Evolutionary conservation across 2,888 invertebrate genomes (phyloP), one percentile per base, ranked within the genome.

Genomic region (Machimus rusticus): DNA sequence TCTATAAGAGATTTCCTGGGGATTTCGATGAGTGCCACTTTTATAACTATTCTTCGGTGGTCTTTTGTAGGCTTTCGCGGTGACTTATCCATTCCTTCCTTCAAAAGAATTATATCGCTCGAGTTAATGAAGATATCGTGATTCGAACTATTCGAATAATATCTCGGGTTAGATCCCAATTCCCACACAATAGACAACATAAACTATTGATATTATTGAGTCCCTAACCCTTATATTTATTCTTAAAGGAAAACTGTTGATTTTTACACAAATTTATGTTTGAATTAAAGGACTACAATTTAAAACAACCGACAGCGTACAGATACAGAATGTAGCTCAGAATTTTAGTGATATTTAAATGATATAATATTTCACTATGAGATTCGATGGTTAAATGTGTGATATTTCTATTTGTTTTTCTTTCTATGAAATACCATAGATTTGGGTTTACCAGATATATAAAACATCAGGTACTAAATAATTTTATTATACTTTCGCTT

Each of bases 51-150:
- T 39, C 78, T 43, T 43, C 19, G 78, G 39, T 43, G 43, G 78
- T 43, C 78, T 23, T 39, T 78, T 78, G 78, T 39, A 23, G 23
- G 16, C 8, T 34, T 78, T 78, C 37, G 23, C 5, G 37, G 78
- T 78, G 78, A 23, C 12, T 23, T 28, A 19, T 78, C 19, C 39
- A 46, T 78, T 78, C 12, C 19, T 39, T 39, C 12, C 19, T n/a
- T 78, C n/a, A 78, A 43, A 37, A 66, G 34, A 34, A 76, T 19
- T 46, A 43, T 8, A 23, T 23, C 37, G 23, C 8, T 12, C 23
- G 23, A 78, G 19, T 78, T 81, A 81, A 81, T 81, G 81, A 81
- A 81, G 81, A 81, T 37, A 55, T 81, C 81, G 16, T 81, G 81
- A 81, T 46, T 16, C 19, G 51, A 12, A 16, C 31, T 28, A 55